Percentiles rank a stretch among this genome's conserved stretches.
phyloP scores from a whole-genome alignment of 92 coral and sea anemone genomes.

The Heteractis magnifica region DNA sequence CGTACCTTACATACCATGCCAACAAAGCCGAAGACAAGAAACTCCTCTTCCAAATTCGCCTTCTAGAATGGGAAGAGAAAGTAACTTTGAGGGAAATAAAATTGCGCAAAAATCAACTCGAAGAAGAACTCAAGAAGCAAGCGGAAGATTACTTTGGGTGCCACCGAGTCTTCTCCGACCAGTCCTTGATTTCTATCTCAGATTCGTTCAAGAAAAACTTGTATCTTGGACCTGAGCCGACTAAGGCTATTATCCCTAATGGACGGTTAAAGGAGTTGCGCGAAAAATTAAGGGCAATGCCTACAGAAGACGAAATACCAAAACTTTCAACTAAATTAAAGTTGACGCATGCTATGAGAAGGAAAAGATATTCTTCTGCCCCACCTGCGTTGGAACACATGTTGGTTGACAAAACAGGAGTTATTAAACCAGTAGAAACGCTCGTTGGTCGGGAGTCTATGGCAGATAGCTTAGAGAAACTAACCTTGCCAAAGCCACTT shows the following conservation, averaged over 20 bases:
- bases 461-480: not conserved
- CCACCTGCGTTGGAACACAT: not conserved
- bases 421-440: not conserved
- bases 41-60: conserved; percentile 31
- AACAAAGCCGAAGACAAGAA: conserved; percentile 50
- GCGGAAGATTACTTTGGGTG: conserved; percentile 47
- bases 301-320: conserved; percentile 26
- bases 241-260: conserved; percentile 56
- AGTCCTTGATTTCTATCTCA: conserved; percentile 40
- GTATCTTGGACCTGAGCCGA: conserved; percentile 52
- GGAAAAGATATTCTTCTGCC: not conserved
- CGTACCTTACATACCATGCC: conserved; percentile 36
- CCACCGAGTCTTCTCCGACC: conserved; percentile 66
- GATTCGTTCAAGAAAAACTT: conserved; percentile 35
- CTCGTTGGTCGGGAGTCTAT: not conserved
- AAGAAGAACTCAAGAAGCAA: conserved; percentile 40
- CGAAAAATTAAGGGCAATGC: conserved; percentile 34
- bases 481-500: too few species aligned
- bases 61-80: conserved; percentile 47
- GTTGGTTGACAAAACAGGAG: not conserved
- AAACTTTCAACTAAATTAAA: not conserved
- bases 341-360: not conserved
- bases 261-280: conserved; percentile 40
- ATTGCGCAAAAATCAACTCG: conserved; percentile 27
- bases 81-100: conserved; percentile 20